Evolutionary conservation across 1,140 invertebrate species (phyloP).

Genomic region (Drosophila erecta): DNA sequence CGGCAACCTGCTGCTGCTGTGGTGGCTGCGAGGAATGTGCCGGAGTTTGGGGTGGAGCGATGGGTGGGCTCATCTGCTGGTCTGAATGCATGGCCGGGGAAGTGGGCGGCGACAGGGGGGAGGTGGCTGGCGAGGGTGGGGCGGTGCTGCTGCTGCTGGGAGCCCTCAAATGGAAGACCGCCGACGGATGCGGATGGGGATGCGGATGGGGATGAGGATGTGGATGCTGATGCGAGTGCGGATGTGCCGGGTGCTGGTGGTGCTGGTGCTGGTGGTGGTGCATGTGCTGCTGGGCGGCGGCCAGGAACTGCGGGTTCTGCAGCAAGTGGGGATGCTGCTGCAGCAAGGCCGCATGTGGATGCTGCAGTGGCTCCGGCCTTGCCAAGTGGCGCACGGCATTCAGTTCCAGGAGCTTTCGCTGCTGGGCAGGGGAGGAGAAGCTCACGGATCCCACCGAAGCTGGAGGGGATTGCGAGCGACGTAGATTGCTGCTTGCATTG

Average conservation of each 20-base stretch:
- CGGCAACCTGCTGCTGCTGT: slow-evolving; percentile 37
- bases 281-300: slow-evolving; percentile 73
- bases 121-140: slow-evolving; percentile 76
- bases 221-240: slow-evolving; percentile 35
- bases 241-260: slow-evolving; percentile 30
- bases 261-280: slow-evolving; percentile 64
- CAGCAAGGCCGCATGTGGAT: slow-evolving; percentile 77
- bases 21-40: slow-evolving; percentile 40
- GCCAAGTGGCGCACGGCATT: slow-evolving; percentile 65
- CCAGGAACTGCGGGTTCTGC: slow-evolving; percentile 80
- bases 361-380: slow-evolving; percentile 75
- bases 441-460: background rate
- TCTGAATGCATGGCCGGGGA: slow-evolving; percentile 67
- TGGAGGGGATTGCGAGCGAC: slow-evolving; percentile 57
- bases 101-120: slow-evolving; percentile 75
- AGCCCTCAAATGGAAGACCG: slow-evolving; percentile 66
- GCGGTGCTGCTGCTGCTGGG: slow-evolving; percentile 44
- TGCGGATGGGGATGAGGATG: slow-evolving; percentile 33
- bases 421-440: slow-evolving; percentile 60
- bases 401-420: slow-evolving; percentile 68
- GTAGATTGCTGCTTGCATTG: slow-evolving; percentile 36
- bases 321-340: slow-evolving; percentile 79
- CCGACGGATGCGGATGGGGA: slow-evolving; percentile 35
- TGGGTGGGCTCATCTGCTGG: slow-evolving; percentile 49
- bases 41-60: slow-evolving; percentile 38